Evolutionary conservation across 2,797 vertebrate genomes (phyloP), one percentile per base, ranked within the genome.

Genomic region (Adelosebastes latens): DNA sequence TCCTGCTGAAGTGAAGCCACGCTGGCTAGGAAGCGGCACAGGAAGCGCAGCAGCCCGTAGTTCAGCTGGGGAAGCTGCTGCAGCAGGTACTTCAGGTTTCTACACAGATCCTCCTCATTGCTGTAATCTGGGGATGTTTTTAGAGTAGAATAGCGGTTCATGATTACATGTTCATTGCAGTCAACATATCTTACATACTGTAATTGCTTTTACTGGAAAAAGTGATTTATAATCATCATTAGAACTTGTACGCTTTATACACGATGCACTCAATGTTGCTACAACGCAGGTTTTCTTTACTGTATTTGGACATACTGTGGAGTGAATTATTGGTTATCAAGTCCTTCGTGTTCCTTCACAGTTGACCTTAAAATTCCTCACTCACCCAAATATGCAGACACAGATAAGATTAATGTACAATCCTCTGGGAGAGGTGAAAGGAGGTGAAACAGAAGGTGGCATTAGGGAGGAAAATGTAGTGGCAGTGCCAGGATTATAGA

Each of bases 21-120:
- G 1, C 97, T 97, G 89, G 96, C 95, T 95, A 99, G 96, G 95
- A 99, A 99, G 89, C 97, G 97, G 92, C 97, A 99, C 80, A 99
- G 96, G 95, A 99, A 99, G 79, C 98, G 97, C 84, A 99, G 96
- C 90, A 99, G 96, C 93, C 96, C 96, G 87, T 98, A 99, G 97
- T 99, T 99, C 93, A 98, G 93, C 95, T 97, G 96, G 53, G 98
- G 98, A 94, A 99, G 97, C 95, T 99, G 97, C 95, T 99, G 98
- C 93, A 99, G 97, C 91, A 97, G 95, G 95, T 97, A 98, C 93
- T 97, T 98, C 95, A 99, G 87, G 94, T 97, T 98, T 95, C 97
- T 96, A 93, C 95, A 96, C 94, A 98, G 95, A 92, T 99, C 97
- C 92, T 99, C 97, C 94, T 99, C 97, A 14, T 95, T 97, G 94